Evolutionary conservation across 2,797 vertebrate genomes (phyloP), one percentile per base, ranked within the genome.

Genomic region (Diplodus sargus): DNA sequence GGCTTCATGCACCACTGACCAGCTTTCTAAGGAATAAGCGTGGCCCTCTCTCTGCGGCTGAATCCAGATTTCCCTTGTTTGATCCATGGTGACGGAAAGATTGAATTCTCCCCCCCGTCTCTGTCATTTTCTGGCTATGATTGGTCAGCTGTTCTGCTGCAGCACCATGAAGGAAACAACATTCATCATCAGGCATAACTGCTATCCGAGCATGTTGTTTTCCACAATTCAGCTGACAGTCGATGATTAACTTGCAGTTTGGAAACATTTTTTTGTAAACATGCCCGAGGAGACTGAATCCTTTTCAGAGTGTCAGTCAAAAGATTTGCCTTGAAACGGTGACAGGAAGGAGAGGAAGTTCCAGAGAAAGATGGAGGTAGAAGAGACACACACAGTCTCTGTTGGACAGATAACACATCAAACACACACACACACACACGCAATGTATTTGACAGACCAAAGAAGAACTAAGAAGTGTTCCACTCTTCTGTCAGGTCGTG

Each of bases 321-420:
- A 34, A 59, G 62, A 58, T 80, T 62, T 79, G 51, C 49, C 23
- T 57, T 49, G 49, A 68, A 63, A 79, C 56, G 34, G 23, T 42
- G n/a, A 61, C 20, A 18, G 69, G 39, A 79, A 54, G 57, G 70
- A 23, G 56, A 62, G 49, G 56, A 78, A 49, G 70, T 79, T 82
- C 34, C 59, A 83, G 58, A 83, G 63, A 70, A 67, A 70, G 72
- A 79, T 76, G 58, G 57, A 74, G 43, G 70, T 56, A 73, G 56
- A 61, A 25, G 58, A 85, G 57, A 78, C 66, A 62, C 68, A 67
- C 43, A 22, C 17, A 3, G 54, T 81, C 78, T 77, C 59, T 75
- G 56, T 70, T 74, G 69, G 62, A 78, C 77, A 69, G 65, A 85
- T 73, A 72, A 78, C 64, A 59, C 77, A 69, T 78, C 85, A 81